Base-by-base conservation (phyloP, 2,888 invertebrate species). In the Lycaena phlaeas region DNA sequence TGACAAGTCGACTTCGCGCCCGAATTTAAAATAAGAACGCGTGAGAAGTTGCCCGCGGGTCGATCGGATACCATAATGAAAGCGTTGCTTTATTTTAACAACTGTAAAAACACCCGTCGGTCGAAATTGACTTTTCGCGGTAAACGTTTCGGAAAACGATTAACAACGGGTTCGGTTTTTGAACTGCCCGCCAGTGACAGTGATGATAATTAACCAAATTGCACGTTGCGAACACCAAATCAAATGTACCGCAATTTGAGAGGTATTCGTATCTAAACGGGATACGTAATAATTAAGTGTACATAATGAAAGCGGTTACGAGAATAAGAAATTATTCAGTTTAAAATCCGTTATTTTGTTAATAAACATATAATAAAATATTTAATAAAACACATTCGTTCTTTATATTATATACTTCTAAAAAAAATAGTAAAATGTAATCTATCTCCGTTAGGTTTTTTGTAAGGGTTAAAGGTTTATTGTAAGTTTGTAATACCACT, bases 21-120 rank as follows among this genome's bases (percentile, higher is more conserved):
- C 59, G 74, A 78, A 70, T 73, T 71, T 54, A 57, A 75, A 76
- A 68, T 64, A 61, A 61, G 72, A 68, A 65, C 66, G 70, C 75
- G 78, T 76, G 81, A 69, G 77, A 79, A 74, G 68, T 52, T 60
- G 67, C 74, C 64, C 54, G 64, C 56, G 66, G 66, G 65, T 68
- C 65, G 59, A 67, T 56, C 63, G 59, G 54, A 65, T 68, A 74
- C 66, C 61, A 67, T 70, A 72, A 71, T 71, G 68, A 68, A 64
- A 63, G 56, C 40, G n/a, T n/a, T n/a, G n/a, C n/a, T n/a, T n/a
- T 46, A 42, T 42, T 44, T 44, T 44, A 36, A 38, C 17, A 31
- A 36, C 40, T 29, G 28, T 22, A 38, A 38, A 38, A 38, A 18
- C 27, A 18, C 5, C 14, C n/a, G 2, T 9, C 9, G 38, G 14